phyloP scores from a whole-genome alignment of 2,113 vertebrate genomes.

The Balaeniceps rex region DNA sequence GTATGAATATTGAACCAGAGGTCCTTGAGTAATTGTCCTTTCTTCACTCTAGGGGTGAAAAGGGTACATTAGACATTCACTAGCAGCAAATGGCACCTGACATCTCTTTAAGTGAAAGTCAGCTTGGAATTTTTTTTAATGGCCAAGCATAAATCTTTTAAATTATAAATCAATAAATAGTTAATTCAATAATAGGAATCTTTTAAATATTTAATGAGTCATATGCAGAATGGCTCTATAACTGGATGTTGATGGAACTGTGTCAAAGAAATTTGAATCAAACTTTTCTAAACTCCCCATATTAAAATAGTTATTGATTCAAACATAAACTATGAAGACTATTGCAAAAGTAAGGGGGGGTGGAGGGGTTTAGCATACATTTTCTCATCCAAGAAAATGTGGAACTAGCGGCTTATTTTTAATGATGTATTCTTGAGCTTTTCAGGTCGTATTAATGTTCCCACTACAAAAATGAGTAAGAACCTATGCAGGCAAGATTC shows the following conservation, averaged over 20 bases:
- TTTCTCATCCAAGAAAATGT: not conserved
- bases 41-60: conserved; percentile 69
- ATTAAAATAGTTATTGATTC: conserved; percentile 38
- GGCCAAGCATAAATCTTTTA: conserved; percentile 90
- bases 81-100: conserved; percentile 74
- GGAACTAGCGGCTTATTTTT: not conserved
- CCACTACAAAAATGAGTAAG: not conserved
- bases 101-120: conserved; percentile 76
- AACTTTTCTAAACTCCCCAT: conserved; percentile 31
- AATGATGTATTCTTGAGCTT: not conserved
- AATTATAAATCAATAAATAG: conserved; percentile 99
- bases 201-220: conserved; percentile 92
- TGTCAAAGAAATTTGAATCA: conserved; percentile 17
- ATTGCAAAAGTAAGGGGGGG: not conserved
- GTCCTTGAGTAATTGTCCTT: conserved; percentile 69
- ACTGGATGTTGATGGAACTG: conserved; percentile 54
- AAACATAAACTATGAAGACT: not conserved
- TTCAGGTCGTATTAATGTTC: not conserved
- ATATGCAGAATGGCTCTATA: conserved; percentile 59
- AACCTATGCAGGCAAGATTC: not conserved
- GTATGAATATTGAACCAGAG: conserved; percentile 74
- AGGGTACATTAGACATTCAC: conserved; percentile 69
- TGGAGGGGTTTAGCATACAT: not conserved
- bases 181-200: conserved; percentile 96
- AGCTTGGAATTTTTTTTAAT: conserved; percentile 79